Conservation (phyloP, 35 echinoderm and acorn worm species). For the Stichopus chloronotus region DNA sequence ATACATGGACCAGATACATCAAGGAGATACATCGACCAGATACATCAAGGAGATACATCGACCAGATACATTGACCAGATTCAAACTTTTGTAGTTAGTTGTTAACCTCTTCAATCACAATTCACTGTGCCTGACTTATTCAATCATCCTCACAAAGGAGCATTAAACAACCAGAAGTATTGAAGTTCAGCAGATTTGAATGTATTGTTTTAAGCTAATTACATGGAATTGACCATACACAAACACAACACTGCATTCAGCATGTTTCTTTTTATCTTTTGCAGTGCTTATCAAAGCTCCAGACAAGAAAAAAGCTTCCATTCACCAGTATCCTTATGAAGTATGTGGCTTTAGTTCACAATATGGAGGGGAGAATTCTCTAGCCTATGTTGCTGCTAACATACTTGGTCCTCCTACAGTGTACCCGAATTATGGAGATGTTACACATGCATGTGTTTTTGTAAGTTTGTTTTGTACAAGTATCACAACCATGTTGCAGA, state of each 20-base stretch:
- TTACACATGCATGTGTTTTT: slow-evolving; percentile 90
- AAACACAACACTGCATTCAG: no score
- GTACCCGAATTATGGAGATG: slow-evolving; percentile 86
- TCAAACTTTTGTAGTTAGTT: no score
- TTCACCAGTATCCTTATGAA: slow-evolving; percentile 69
- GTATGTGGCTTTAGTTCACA: slow-evolving; percentile 80
- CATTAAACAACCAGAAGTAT: no score
- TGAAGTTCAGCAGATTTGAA: not conserved
- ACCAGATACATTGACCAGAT: no score
- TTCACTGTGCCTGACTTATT: no score
- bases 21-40: no score
- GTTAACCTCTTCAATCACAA: no score
- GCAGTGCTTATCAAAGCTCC: not conserved
- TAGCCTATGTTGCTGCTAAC: slow-evolving; percentile 77
- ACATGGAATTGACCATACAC: not conserved
- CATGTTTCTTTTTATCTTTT: not conserved
- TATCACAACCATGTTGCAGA: not conserved
- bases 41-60: no score
- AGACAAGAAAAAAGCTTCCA: slow-evolving; percentile 7
- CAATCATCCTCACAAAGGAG: not conserved
- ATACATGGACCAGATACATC: no score
- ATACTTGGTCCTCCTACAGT: slow-evolving; percentile 66
- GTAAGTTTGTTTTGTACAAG: slow-evolving; percentile 73
- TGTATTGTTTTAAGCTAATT: not conserved
- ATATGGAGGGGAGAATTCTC: slow-evolving; percentile 74